A percentile compares a stretch with the other conserved stretches of the same genome.
These are phyloP conservation scores for Proctacanthus coquilletti DNA, from an alignment of 1,140 invertebrate genomes.

Conservation along the genomic window DNA sequence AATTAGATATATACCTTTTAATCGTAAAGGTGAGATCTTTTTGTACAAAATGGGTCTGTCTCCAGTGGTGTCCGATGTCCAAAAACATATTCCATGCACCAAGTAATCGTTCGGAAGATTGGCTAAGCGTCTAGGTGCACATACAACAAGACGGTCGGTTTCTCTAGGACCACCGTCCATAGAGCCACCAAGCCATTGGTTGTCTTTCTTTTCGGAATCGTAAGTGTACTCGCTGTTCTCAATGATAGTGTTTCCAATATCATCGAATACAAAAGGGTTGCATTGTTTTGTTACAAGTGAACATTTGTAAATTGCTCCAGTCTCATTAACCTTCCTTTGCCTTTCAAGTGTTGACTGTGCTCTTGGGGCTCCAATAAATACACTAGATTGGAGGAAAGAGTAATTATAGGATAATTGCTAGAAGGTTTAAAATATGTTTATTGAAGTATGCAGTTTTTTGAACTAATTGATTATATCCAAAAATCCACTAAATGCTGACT, in stretches of 20 bases:
- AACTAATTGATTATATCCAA: no score
- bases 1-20: conserved; percentile 5
- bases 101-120: conserved; percentile 17
- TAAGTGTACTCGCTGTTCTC: conserved; percentile 13
- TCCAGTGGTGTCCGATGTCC: conserved; percentile 18
- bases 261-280: conserved; percentile 20
- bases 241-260: conserved; percentile 11
- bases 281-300: conserved; percentile 12
- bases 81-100: conserved; percentile 34
- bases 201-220: conserved; percentile 18
- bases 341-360: conserved; percentile 24
- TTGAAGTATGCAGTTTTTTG: no score
- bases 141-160: conserved; percentile 21
- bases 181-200: conserved; percentile 24
- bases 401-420: no score
- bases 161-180: conserved; percentile 25
- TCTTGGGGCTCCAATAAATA: conserved; percentile 25
- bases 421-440: no score
- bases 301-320: conserved; percentile 26
- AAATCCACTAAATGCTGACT: no score
- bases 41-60: conserved; percentile 15
- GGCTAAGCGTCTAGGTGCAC: conserved; percentile 21
- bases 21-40: conserved; percentile 19
- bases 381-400: conserved; percentile 9
- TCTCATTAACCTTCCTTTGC: conserved; percentile 22